phyloP scores from a whole-genome alignment of 2,888 invertebrate genomes.

The Pyrochroa serraticornis region DNA sequence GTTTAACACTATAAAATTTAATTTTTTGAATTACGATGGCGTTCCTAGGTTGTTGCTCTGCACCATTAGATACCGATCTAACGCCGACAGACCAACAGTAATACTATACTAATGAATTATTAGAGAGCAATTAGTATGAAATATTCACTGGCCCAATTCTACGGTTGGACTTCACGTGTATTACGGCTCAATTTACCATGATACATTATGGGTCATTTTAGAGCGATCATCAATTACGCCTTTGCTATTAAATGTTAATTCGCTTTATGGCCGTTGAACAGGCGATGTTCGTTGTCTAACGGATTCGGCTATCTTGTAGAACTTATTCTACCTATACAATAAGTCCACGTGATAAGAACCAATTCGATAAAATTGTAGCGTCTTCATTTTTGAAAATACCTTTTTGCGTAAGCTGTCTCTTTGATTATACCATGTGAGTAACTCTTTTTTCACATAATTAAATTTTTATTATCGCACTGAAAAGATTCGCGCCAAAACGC shows the following conservation, averaged over 20 bases:
- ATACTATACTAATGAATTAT: constrained; percentile 28
- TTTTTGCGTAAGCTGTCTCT: too few species aligned
- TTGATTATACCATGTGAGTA: too few species aligned
- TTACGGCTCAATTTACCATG: constrained; percentile 24
- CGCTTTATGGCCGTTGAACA: constrained; percentile 18
- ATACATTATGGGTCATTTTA: constrained; percentile 21
- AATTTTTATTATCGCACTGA: too few species aligned
- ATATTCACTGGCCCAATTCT: constrained; percentile 27
- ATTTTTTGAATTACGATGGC: constrained; percentile 6
- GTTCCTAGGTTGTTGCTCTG: constrained; percentile 20
- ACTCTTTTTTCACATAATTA: too few species aligned
- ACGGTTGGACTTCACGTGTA: constrained; percentile 12
- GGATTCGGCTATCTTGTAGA: neutral
- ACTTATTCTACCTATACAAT: neutral
- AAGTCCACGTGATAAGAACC: constrained; percentile 1
- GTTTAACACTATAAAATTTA: constrained; percentile 19
- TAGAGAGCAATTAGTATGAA: constrained; percentile 30
- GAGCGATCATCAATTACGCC: constrained; percentile 16
- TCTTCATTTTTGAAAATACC: too few species aligned
- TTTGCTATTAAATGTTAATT: constrained; percentile 19
- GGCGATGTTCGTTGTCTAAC: constrained; percentile 13
- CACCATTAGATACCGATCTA: constrained; percentile 6
- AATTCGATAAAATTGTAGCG: too few species aligned
- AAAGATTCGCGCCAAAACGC: too few species aligned
- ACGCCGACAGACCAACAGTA: constrained; percentile 12